phyloP scores from a whole-genome alignment of 2,113 vertebrate genomes.

The Maccullochella peelii region DNA sequence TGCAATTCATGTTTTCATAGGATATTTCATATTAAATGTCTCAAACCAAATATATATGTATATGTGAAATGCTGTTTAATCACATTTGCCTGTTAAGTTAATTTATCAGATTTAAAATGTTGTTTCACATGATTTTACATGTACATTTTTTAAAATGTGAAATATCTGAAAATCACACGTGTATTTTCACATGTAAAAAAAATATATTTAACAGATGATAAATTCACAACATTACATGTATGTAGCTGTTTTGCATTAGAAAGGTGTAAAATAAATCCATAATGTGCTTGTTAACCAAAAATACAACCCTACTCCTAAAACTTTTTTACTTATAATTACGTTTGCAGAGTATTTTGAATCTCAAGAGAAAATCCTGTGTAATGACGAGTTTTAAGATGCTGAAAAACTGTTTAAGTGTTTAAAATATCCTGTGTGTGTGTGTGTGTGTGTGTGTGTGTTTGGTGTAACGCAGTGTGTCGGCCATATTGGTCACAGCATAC shows the following conservation, averaged over 20 bases:
- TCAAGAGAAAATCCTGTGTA: neutral
- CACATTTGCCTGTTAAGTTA: neutral
- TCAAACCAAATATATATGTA: no score
- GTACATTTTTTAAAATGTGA: no score
- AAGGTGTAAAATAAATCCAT: neutral
- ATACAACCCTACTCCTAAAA: neutral
- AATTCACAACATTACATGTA: no score
- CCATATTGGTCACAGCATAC: constrained; percentile 50
- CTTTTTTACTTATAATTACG: neutral
- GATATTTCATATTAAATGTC: neutral
- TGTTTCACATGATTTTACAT: no score
- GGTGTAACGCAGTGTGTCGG: constrained; percentile 22
- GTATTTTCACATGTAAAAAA: no score
- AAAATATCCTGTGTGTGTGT: neutral
- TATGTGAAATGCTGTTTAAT: no score
- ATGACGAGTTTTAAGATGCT: neutral
- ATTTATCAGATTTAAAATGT: neutral
- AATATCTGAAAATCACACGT: no score
- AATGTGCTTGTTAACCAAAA: neutral
- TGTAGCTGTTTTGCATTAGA: no score
- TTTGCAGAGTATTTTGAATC: neutral
- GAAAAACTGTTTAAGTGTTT: neutral
- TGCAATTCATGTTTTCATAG: neutral
- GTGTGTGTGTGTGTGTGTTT: constrained; percentile 21
- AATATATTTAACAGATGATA: no score